Evolutionary conservation across 2,113 vertebrate species (phyloP), one percentile per base, ranked within the genome.

Genomic region (Brachyistius frenatus): DNA sequence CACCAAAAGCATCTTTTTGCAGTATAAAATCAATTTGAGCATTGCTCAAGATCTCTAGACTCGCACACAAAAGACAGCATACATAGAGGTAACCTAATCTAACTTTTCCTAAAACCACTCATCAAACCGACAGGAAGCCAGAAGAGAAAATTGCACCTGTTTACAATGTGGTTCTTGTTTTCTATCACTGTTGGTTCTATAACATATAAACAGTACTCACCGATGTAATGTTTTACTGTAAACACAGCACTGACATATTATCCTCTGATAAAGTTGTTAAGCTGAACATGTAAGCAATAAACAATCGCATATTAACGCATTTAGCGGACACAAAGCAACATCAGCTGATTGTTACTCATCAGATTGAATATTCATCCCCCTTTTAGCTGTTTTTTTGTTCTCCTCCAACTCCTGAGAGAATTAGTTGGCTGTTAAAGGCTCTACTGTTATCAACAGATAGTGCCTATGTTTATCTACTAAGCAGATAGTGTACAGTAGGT

Each of bases 1-100:
- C n/a, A 53, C 47, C 53, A 65, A 72, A 75, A 70, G 41, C 46
- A 58, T 36, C 16, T 44, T 69, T 66, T 75, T 31, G 4, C 13
- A 16, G 50, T 36, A 9, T 4, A 64, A 64, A 66, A 78, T 77
- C 23, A 33, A 73, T 78, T 83, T 70, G 36, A 71, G 63, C 16
- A 16, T 5, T 15, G 41, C 13, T 15, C 39, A 36, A 54, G 41
- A 46, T 36, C 39, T 55, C 39, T 7, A 54, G 13, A 68, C 30
- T 37, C 32, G 55, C 13, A 71, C 47, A 72, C 30, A 64, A 67
- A 58, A 73, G 23, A 33, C 6, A 32, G 30, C 23, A 30, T 16
- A 41, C 49, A 56, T 6, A 52, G 13, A 36, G 6, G 23, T 53
- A 44, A 61, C 4, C 6, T 61, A 10, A 54, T 23, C 31, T 35